Percentiles rank a stretch among this genome's conserved stretches.
These are phyloP conservation scores for Threskiornis aethiopicus DNA, from an alignment of 2,797 vertebrate species.

Conservation along the genomic window DNA sequence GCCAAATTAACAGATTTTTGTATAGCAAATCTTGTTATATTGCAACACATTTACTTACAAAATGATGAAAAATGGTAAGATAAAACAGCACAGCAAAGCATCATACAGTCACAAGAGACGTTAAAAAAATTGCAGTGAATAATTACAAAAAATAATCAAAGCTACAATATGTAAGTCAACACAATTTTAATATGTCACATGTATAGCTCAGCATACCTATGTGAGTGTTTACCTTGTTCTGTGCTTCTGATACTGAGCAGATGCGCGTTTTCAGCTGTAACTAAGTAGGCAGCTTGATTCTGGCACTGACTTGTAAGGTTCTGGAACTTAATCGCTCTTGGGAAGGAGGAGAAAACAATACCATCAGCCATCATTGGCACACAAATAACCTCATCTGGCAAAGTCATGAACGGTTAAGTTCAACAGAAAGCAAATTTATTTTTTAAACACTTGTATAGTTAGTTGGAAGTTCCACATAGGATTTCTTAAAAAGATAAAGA, in stretches of 20 bases:
- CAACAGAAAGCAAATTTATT: conserved; percentile 24
- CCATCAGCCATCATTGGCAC: not conserved
- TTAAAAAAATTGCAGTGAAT: not conserved
- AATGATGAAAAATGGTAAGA: conserved; percentile 15
- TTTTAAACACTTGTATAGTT: conserved; percentile 43
- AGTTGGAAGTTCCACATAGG: conserved; percentile 15
- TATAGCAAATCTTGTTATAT: not conserved
- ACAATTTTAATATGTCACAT: not conserved
- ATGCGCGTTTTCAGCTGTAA: not conserved
- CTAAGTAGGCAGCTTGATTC: not conserved
- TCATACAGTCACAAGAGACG: not conserved
- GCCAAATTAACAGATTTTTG: not conserved
- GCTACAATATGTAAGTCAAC: not conserved
- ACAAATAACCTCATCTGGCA: conserved; percentile 40
- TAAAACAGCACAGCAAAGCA: not conserved
- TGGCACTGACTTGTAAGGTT: not conserved
- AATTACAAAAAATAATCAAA: not conserved
- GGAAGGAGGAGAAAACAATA: not conserved
- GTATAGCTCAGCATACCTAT: not conserved
- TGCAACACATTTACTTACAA: conserved; percentile 8
- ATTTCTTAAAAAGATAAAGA: conserved; percentile 27
- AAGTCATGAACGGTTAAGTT: conserved; percentile 41
- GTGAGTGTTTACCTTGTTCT: not conserved
- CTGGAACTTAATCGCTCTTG: not conserved
- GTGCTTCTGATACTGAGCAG: not conserved